Percentiles rank a stretch among this genome's conserved stretches.
These are phyloP conservation scores for Crocidura indochinensis DNA, from an alignment of 2,797 vertebrate genomes.

Conservation along the genomic window DNA sequence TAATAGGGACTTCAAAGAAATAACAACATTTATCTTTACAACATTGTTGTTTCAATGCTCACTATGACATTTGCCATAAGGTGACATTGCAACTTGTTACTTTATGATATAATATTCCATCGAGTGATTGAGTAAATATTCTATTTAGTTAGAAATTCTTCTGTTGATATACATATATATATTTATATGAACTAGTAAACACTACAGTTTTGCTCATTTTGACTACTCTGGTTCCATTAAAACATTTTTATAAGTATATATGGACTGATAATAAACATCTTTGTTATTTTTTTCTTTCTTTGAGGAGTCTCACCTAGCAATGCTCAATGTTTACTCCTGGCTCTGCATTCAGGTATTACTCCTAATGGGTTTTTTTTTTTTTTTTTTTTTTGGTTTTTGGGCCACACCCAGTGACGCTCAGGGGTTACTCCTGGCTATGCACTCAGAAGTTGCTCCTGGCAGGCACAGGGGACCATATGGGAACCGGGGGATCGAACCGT, in stretches of 20 bases:
- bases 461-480: too few relatives aligned
- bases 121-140: slow-evolving; percentile 19
- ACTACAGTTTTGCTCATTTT: neutral
- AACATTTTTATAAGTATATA: neutral
- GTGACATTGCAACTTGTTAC: neutral
- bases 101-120: slow-evolving; percentile 18
- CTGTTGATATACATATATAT: neutral
- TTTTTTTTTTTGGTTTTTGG: too few relatives aligned
- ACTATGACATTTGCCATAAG: neutral
- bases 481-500: too few relatives aligned
- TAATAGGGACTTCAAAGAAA: neutral
- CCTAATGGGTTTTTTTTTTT: too few relatives aligned
- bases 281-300: too few relatives aligned
- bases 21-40: slow-evolving; percentile 2
- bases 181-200: neutral
- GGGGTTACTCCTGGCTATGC: too few relatives aligned
- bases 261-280: neutral
- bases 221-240: neutral
- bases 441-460: too few relatives aligned
- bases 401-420: too few relatives aligned
- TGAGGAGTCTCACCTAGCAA: too few relatives aligned
- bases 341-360: too few relatives aligned
- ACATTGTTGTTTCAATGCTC: neutral
- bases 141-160: neutral
- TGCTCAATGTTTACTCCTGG: too few relatives aligned